Evolutionary conservation across 2,797 vertebrate genomes (phyloP), one percentile per base, ranked within the genome.

Genomic region (Knipowitschia caucasica): DNA sequence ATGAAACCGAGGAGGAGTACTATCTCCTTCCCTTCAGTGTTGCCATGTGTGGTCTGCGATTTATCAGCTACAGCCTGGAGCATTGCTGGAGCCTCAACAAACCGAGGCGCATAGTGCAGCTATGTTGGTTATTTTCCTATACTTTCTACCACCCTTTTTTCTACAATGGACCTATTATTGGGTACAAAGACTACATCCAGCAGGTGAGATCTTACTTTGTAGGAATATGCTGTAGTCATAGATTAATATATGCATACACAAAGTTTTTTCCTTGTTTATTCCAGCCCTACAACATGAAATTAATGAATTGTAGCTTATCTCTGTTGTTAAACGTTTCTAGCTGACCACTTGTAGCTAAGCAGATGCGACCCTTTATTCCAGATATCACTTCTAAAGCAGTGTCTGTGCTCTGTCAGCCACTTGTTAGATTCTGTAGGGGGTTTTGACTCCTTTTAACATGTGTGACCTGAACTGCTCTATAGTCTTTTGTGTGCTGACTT

Each of bases 121-220:
- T 98, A 15, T 78, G 71, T 36, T 94, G 94, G 91, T 73, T 96
- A 74, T 62, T 94, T 62, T 90, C 92, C 2, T 98, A 96, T 2
- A 89, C 92, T 25, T 99, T 99, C 77, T 99, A 99, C 62, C 96
- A 98, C 62, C 97, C 97, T 0, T 89, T 92, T 11, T 94, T 99
- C 87, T 96, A 95, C 88, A 98, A 99, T 0, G 97, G 96, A 29
- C 96, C 96, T 5, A 86, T 98, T 36, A 50, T 99, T 67, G 92
- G 80, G 31, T 98, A 92, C 65, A 89, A 85, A 65, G 92, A 94
- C 44, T 99, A 96, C 75, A 59, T 69, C 31, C 73, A 83, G 18
- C 92, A 96, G 93, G 96, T 98, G 86, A 84, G 52, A 21, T 3
- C 45, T 30, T 12, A 21, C 39, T 12, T 34, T 39, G 15, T 36